Evolutionary conservation across 2,113 vertebrate genomes (phyloP).

Genomic region (Cromileptes altivelis): DNA sequence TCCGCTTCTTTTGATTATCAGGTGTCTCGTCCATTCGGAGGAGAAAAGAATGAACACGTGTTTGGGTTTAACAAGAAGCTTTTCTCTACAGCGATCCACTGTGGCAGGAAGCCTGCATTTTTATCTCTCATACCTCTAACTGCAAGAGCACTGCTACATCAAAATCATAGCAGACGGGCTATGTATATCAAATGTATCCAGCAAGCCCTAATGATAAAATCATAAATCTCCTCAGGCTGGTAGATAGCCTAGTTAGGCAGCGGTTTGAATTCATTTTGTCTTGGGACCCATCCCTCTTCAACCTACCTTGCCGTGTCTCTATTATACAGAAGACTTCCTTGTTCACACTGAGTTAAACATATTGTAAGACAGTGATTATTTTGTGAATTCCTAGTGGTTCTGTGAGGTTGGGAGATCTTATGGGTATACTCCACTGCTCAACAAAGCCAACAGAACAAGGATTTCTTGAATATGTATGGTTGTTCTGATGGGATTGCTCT

Average conservation of each 20-base stretch:
- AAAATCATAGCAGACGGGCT: slow-evolving; percentile 45
- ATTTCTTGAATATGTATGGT: slow-evolving; percentile 87
- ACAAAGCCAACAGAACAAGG: slow-evolving; percentile 75
- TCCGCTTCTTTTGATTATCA: slow-evolving; percentile 19
- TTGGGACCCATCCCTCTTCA: slow-evolving; percentile 52
- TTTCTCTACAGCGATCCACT: slow-evolving; percentile 28
- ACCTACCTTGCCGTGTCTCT: slow-evolving; percentile 33
- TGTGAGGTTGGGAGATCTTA: slow-evolving; percentile 47
- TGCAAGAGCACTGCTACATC: slow-evolving; percentile 27
- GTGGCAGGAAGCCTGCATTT: slow-evolving; percentile 29
- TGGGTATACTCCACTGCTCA: slow-evolving; percentile 40
- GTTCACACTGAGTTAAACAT: slow-evolving; percentile 53
- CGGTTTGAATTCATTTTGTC: slow-evolving; percentile 59
- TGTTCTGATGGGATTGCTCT: slow-evolving; percentile 86
- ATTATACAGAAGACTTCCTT: slow-evolving; percentile 41
- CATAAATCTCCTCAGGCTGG: slow-evolving; percentile 57
- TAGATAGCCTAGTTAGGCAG: slow-evolving; percentile 67
- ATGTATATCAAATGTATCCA: slow-evolving; percentile 59
- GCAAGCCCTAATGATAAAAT: slow-evolving; percentile 66
- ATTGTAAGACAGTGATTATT: slow-evolving; percentile 63
- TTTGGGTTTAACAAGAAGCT: slow-evolving; percentile 19
- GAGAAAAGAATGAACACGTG: slow-evolving; percentile 13
- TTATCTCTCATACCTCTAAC: slow-evolving; percentile 20
- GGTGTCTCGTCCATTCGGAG: background rate
- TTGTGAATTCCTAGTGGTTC: slow-evolving; percentile 54